phyloP scores from a whole-genome alignment of 2,888 invertebrate species.

The Clanis bilineata region DNA sequence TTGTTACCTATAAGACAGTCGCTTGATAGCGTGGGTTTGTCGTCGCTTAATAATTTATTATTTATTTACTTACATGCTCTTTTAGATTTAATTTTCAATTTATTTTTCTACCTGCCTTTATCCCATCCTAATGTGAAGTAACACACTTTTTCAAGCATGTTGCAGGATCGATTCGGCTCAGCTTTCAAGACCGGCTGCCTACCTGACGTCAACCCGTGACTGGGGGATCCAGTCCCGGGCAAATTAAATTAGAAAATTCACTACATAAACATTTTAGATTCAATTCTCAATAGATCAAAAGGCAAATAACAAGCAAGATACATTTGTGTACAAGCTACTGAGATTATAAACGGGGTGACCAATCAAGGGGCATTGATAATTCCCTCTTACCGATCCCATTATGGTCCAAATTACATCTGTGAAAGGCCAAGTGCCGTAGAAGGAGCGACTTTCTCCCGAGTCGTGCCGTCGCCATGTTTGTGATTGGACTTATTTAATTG shows the following conservation, averaged over 20 bases:
- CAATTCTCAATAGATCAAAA: not conserved
- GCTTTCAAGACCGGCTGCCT: no score
- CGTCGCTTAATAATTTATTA: no score
- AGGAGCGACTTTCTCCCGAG: conserved; percentile 51
- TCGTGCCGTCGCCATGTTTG: conserved; percentile 22
- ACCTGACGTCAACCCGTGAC: no score
- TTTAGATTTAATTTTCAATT: no score
- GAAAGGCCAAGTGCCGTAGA: conserved; percentile 57
- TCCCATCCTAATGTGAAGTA: no score
- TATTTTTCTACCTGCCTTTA: no score
- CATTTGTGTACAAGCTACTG: conserved; percentile 24
- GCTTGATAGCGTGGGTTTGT: no score
- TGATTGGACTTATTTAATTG: conserved; percentile 19
- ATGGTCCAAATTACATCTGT: conserved; percentile 58
- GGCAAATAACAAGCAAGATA: conserved; percentile 7
- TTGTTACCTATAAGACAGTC: no score
- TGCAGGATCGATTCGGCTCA: no score
- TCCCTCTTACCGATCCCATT: conserved; percentile 54
- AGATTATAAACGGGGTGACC: conserved; percentile 41
- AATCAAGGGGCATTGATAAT: conserved; percentile 54
- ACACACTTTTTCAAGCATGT: no score
- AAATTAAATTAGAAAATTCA: not conserved
- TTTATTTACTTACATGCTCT: no score
- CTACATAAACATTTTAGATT: not conserved
- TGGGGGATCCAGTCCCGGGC: no score